phyloP scores from a whole-genome alignment of 2,888 invertebrate species.

The Plebejus argus region DNA sequence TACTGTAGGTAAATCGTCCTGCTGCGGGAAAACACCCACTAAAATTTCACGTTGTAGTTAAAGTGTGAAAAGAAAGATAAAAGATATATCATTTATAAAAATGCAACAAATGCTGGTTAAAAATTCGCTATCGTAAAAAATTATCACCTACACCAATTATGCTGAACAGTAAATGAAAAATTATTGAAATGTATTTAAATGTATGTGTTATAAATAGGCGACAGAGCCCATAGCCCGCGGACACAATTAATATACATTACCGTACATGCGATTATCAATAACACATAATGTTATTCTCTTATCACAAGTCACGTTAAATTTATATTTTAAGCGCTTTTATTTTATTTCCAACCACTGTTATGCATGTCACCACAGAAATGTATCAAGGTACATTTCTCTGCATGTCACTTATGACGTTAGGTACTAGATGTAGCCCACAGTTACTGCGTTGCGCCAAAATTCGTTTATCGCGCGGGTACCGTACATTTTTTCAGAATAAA shows the following conservation, averaged over 20 bases:
- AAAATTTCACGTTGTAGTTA: too few species aligned
- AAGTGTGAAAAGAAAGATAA: too few species aligned
- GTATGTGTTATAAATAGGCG: conserved; percentile 17
- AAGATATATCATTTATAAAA: too few species aligned
- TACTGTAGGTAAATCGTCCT: too few species aligned
- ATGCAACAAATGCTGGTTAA: not conserved
- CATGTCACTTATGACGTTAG: too few species aligned
- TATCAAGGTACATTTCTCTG: too few species aligned
- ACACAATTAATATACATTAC: conserved; percentile 13
- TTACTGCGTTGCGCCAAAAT: too few species aligned
- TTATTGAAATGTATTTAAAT: conserved; percentile 29
- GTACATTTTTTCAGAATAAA: too few species aligned
- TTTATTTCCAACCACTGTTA: not conserved
- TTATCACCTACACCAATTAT: not conserved
- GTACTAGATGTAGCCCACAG: too few species aligned
- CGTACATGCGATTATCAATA: conserved; percentile 18
- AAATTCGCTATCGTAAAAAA: not conserved
- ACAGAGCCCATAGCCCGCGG: not conserved
- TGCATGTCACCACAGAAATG: too few species aligned
- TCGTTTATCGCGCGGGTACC: too few species aligned
- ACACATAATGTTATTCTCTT: conserved; percentile 5
- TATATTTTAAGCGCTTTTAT: not conserved
- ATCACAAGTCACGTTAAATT: not conserved
- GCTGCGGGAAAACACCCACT: too few species aligned
- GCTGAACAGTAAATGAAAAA: conserved; percentile 16